A percentile compares a stretch with the other conserved stretches of the same genome.
These are phyloP conservation scores for Hemibates koningsi DNA, from an alignment of 2,113 vertebrate genomes.

Conservation along the genomic window DNA sequence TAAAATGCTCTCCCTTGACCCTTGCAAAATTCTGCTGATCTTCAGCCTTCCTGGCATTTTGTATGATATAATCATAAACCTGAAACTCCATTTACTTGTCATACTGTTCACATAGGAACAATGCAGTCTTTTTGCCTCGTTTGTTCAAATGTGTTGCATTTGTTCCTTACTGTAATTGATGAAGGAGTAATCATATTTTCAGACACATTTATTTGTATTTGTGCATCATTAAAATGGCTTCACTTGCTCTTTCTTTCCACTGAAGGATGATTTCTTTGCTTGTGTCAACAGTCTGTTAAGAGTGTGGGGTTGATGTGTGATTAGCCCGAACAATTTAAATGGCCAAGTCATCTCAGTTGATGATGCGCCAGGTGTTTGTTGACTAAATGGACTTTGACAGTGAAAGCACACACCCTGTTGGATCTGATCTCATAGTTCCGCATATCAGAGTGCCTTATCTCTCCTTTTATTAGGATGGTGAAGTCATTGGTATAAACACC, in stretches of 20 bases:
- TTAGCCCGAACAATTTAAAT: background rate
- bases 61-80: background rate
- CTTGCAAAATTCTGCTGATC: background rate
- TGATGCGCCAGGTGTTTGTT: background rate
- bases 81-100: background rate
- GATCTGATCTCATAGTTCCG: background rate
- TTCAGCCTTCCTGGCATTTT: background rate
- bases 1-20: background rate
- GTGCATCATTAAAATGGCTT: background rate
- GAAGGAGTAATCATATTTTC: background rate
- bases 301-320: background rate
- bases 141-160: background rate
- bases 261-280: background rate
- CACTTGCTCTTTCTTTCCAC: background rate
- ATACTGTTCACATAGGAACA: background rate
- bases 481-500: conserved; percentile 97
- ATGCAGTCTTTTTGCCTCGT: background rate
- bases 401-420: background rate
- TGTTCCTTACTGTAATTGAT: background rate
- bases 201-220: background rate
- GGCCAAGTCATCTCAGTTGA: background rate
- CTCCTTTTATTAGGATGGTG: conserved; percentile 80
- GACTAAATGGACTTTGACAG: background rate
- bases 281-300: background rate
- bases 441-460: background rate